These are phyloP conservation scores for Thelaira solivaga DNA, from an alignment of 2,888 invertebrate species.

Conservation along the genomic window DNA sequence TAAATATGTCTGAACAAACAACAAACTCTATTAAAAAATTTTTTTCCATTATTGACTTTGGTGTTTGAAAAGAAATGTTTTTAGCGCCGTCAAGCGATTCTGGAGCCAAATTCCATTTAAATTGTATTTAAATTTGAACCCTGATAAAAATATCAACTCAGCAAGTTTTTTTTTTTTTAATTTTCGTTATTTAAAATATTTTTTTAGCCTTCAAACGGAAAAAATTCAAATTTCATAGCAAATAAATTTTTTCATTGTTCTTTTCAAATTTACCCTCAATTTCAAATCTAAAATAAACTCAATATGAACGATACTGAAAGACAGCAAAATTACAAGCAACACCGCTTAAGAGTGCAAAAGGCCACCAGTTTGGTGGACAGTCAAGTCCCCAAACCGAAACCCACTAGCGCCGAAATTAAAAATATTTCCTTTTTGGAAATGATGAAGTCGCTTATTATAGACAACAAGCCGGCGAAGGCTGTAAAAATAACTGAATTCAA, in stretches of 20 bases:
- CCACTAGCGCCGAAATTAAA: constrained; percentile 39
- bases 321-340: constrained; percentile 67
- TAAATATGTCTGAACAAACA: too few species aligned
- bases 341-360: constrained; percentile 68
- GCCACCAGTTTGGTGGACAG: constrained; percentile 69
- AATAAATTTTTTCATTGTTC: neutral
- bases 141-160: neutral
- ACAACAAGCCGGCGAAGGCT: constrained; percentile 58
- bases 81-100: too few species aligned
- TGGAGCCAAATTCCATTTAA: too few species aligned
- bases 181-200: neutral
- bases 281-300: neutral
- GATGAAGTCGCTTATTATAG: constrained; percentile 63
- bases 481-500: constrained; percentile 59
- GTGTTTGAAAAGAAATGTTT: too few species aligned
- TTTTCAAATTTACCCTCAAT: neutral
- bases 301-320: constrained; percentile 61
- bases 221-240: neutral
- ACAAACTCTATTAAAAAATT: too few species aligned
- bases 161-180: neutral
- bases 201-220: neutral
- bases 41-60: too few species aligned
- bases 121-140: neutral
- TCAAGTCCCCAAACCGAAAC: constrained; percentile 63
- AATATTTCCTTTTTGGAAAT: constrained; percentile 69